Evolutionary conservation across 1,140 invertebrate species (phyloP).

Genomic region (Latrodectus geometricus): DNA sequence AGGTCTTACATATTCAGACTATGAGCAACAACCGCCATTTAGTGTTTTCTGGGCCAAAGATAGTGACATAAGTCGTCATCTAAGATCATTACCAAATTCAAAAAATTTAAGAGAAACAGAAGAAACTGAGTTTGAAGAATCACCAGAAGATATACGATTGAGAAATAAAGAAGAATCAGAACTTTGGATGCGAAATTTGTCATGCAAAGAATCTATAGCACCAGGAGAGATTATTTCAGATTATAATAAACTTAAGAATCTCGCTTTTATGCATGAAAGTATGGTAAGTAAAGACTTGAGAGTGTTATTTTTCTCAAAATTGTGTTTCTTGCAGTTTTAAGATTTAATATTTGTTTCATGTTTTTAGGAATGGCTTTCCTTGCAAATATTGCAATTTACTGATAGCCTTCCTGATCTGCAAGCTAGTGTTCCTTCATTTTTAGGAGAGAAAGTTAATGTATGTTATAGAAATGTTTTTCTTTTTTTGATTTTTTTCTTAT

Average conservation of each 20-base stretch:
- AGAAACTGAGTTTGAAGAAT: slow-evolving; percentile 66
- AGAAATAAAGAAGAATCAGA: slow-evolving; percentile 90
- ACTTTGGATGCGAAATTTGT: slow-evolving; percentile 88
- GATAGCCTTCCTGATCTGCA: slow-evolving; percentile 44
- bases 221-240: slow-evolving; percentile 86
- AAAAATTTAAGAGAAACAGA: slow-evolving; percentile 73
- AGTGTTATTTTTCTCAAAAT: background rate
- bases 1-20: slow-evolving; percentile 71
- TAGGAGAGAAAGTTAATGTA: slow-evolving; percentile 45
- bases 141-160: slow-evolving; percentile 81
- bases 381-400: slow-evolving; percentile 32
- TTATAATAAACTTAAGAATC: slow-evolving; percentile 80
- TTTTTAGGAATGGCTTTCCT: slow-evolving; percentile 51
- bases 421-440: slow-evolving; percentile 25
- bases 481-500: background rate
- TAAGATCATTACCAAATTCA: slow-evolving; percentile 88
- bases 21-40: slow-evolving; percentile 81
- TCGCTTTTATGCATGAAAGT: slow-evolving; percentile 91
- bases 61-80: slow-evolving; percentile 91
- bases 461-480: background rate
- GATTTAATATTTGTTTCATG: background rate
- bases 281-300: slow-evolving; percentile 72
- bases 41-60: slow-evolving; percentile 93
- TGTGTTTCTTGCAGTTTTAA: background rate
- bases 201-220: slow-evolving; percentile 82